phyloP scores from a whole-genome alignment of 2,888 invertebrate species.

The Esperia sulphurella region DNA sequence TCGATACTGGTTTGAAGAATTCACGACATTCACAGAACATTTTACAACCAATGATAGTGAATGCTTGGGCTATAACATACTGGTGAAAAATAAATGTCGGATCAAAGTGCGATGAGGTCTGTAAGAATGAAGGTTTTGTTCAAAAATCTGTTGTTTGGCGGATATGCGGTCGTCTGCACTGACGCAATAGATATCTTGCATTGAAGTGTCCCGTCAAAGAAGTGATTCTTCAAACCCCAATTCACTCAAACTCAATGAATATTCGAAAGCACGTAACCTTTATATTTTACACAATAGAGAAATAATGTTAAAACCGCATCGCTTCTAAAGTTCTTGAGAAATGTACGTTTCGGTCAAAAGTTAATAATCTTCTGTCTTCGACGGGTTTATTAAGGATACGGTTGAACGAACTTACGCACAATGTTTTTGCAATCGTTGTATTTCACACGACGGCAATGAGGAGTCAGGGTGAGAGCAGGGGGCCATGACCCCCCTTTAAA shows the following conservation, averaged over 20 bases:
- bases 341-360: conserved; percentile 39
- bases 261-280: conserved; percentile 1
- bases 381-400: conserved; percentile 45
- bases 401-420: conserved; percentile 13
- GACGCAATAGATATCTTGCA: conserved; percentile 3
- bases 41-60: too few relatives aligned
- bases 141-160: background rate
- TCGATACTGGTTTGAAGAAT: too few relatives aligned
- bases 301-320: conserved; percentile 3
- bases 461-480: too few relatives aligned
- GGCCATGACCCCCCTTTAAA: too few relatives aligned
- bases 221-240: conserved; percentile 6
- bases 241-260: conserved; percentile 6
- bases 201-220: conserved; percentile 5
- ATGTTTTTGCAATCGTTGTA: conserved; percentile 25
- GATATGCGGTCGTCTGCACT: conserved; percentile 3
- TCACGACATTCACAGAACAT: too few relatives aligned
- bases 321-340: conserved; percentile 20
- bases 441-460: conserved; percentile 5
- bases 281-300: background rate
- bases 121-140: too few relatives aligned
- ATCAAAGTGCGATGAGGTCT: too few relatives aligned
- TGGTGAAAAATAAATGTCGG: background rate
- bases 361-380: conserved; percentile 48
- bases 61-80: too few relatives aligned